A percentile compares a stretch with the other conserved stretches of the same genome.
Conservation (phyloP, 1,140 invertebrate species). For the Formica selysi region DNA sequence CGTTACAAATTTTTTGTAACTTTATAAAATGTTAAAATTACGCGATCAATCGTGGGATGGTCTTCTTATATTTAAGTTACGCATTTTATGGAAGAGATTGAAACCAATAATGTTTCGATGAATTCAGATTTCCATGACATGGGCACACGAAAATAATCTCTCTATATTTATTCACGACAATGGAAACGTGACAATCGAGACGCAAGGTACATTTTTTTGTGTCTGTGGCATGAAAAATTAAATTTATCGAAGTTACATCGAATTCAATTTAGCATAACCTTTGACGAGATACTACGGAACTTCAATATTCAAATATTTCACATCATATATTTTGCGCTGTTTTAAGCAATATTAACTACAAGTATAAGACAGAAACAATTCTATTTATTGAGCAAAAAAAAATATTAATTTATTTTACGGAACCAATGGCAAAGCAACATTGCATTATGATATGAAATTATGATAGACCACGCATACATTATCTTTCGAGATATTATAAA, state of each 20-base stretch:
- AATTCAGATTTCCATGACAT: slow-evolving; percentile 10
- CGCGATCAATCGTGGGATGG: slow-evolving; percentile 39
- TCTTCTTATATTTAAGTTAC: neutral
- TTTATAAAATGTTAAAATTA: slow-evolving; percentile 13
- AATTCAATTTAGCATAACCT: slow-evolving; percentile 44
- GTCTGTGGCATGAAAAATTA: slow-evolving; percentile 36
- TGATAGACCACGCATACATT: slow-evolving; percentile 39
- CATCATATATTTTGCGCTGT: neutral
- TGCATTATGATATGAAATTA: slow-evolving; percentile 27
- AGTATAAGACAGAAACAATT: neutral
- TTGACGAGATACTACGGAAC: neutral
- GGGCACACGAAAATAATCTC: slow-evolving; percentile 5
- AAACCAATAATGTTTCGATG: slow-evolving; percentile 36
- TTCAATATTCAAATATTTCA: neutral
- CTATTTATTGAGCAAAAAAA: neutral
- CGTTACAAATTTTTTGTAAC: neutral
- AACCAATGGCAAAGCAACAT: neutral
- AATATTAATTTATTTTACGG: neutral
- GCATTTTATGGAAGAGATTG: slow-evolving; percentile 1
- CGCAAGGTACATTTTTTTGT: slow-evolving; percentile 10
- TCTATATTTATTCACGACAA: slow-evolving; percentile 36
- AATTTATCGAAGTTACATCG: slow-evolving; percentile 38
- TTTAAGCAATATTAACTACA: neutral
- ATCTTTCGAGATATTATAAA: slow-evolving; percentile 41
- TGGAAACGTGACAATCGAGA: slow-evolving; percentile 51